Conservation (phyloP, 2,888 invertebrate species). For the Oscheius onirici region DNA sequence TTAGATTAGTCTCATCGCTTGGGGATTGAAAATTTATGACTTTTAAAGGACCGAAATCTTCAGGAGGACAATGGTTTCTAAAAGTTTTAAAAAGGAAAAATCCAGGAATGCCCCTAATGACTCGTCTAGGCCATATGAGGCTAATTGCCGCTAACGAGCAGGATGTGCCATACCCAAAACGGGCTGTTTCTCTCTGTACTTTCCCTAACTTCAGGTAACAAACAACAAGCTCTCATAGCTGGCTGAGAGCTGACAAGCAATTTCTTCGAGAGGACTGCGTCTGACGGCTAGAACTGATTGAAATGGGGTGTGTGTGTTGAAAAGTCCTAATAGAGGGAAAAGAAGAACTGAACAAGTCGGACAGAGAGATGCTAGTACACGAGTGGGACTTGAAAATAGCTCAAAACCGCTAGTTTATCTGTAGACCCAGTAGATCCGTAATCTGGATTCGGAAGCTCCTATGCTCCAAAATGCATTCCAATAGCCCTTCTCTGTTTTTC, state of each 20-base stretch:
- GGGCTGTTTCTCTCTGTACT: not conserved
- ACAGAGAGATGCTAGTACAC: no score
- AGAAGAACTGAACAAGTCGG: no score
- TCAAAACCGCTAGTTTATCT: no score
- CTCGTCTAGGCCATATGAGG: not conserved
- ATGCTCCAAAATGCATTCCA: no score
- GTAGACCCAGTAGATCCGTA: no score
- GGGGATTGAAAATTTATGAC: no score
- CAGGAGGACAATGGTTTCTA: no score
- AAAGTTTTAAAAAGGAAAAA: not conserved
- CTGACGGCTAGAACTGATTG: constrained; percentile 4
- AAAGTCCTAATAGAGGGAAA: not conserved
- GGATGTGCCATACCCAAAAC: not conserved
- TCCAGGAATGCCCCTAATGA: not conserved
- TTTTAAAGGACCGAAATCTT: no score
- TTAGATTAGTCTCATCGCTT: no score
- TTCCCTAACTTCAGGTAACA: not conserved
- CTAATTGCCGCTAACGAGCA: constrained; percentile 6
- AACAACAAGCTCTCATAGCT: not conserved
- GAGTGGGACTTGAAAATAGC: no score
- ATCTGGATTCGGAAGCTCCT: no score
- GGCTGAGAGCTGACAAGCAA: not conserved
- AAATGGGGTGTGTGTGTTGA: not conserved
- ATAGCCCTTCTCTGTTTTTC: no score
- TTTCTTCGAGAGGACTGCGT: constrained; percentile 11